Evolutionary conservation across 2,888 invertebrate genomes (phyloP), one percentile per base, ranked within the genome.

Genomic region (Margaritifera margaritifera): DNA sequence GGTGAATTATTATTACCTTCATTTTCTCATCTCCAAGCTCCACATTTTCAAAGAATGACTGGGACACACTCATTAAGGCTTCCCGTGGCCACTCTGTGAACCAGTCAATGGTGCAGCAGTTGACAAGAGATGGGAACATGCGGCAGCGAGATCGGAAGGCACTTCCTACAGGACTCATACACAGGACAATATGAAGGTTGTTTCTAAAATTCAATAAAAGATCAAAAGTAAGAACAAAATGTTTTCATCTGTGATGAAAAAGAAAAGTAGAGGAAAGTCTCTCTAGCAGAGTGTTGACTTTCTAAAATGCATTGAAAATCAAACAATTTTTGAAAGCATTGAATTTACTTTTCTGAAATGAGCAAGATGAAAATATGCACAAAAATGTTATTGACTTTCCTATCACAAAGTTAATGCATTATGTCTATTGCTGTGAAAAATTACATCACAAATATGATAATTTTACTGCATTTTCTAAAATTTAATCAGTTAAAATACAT

Each of bases 141-240:
- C 90, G 87, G 77, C 90, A 90, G 6, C 90, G 84, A 2, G 89
- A 93, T 92, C 95, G 93, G 89, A 96, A 96, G 0, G 95, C 93
- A 87, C 95, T 95, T 0, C 96, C 96, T 1, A 96, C 95, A 0
- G 96, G 96, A 87, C 95, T 95, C 96, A 96, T 96, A 75, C 96
- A 96, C 63, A 96, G 92, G 65, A 95, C 95, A 53, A 96, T 92
- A 87, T 97, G 96, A 6, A 97, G 92, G 89, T 95, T 95, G 69
- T 93, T 93, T 56, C 96, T 89, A 81, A 42, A 80, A 77, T 42
- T 42, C 42, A 53, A 56, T 62, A 58, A 24, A 58, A 24, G 52
- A 42, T 24, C 2, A 24, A 42, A 19, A 19, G 6, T 42, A 42
- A 42, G 42, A 42, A 15, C 42, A 15, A 50, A 62, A 62, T 1